A percentile compares a stretch with the other conserved stretches of the same genome.
These are phyloP conservation scores for Antheraea assamensis DNA, from an alignment of 2,888 invertebrate species.

Conservation along the genomic window DNA sequence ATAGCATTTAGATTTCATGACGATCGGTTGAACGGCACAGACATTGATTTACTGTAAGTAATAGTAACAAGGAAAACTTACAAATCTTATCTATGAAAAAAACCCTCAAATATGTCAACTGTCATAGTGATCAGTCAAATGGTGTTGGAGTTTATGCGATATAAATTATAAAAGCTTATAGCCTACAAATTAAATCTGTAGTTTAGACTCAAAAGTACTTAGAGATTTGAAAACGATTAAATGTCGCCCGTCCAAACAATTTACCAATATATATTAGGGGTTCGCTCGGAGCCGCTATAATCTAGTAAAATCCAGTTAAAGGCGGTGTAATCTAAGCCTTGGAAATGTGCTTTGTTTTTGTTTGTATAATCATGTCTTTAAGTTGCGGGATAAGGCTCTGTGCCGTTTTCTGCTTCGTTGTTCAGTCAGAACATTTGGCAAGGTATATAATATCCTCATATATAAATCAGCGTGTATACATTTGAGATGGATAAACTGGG, in stretches of 20 bases:
- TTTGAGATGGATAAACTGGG: too few species aligned
- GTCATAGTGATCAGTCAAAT: too few species aligned
- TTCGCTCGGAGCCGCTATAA: neutral
- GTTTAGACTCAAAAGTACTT: neutral
- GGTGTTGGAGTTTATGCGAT: too few species aligned
- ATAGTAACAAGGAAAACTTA: too few species aligned
- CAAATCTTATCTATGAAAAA: too few species aligned
- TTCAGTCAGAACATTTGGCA: neutral
- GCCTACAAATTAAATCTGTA: neutral
- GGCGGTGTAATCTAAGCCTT: neutral
- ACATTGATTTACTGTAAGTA: too few species aligned
- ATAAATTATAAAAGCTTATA: neutral
- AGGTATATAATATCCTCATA: neutral
- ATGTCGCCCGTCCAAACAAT: neutral
- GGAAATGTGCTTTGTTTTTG: neutral
- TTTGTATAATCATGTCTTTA: conserved; percentile 1
- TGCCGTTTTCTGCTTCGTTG: neutral
- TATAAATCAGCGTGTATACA: neutral
- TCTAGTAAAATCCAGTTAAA: conserved; percentile 6
- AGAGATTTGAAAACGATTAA: neutral
- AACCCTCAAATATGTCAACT: too few species aligned
- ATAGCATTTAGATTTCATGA: too few species aligned
- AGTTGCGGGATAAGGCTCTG: neutral
- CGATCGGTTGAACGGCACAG: too few species aligned
- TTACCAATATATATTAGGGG: neutral